Evolutionary conservation across 2,888 invertebrate species (phyloP).

Genomic region (Glyphotaelius pellucidus): DNA sequence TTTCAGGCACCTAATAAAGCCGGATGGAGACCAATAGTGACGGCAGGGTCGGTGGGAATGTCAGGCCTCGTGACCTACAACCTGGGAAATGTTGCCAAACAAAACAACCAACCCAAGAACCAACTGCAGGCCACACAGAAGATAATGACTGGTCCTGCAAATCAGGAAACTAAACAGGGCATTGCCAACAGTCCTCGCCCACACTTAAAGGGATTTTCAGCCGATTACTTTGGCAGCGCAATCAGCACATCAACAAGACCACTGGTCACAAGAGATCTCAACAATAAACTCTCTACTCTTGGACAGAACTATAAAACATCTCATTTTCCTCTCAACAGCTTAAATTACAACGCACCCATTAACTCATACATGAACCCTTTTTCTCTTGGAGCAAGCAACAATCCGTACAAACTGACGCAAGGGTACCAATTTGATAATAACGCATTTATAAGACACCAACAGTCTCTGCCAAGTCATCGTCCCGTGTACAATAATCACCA

Average conservation of each 20-base stretch:
- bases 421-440: slow-evolving; percentile 61
- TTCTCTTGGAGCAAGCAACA: slow-evolving; percentile 70
- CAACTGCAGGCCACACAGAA: slow-evolving; percentile 53
- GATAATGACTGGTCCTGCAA: slow-evolving; percentile 52
- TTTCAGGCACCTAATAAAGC: slow-evolving; percentile 70
- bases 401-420: slow-evolving; percentile 71
- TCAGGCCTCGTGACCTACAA: slow-evolving; percentile 70
- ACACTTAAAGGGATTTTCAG: slow-evolving; percentile 66
- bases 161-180: slow-evolving; percentile 55
- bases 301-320: slow-evolving; percentile 76
- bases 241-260: slow-evolving; percentile 73
- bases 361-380: slow-evolving; percentile 76
- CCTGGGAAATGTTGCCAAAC: slow-evolving; percentile 70
- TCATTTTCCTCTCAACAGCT: slow-evolving; percentile 70
- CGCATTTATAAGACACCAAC: slow-evolving; percentile 73
- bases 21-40: slow-evolving; percentile 80
- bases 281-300: slow-evolving; percentile 73
- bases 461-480: slow-evolving; percentile 72
- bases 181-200: background rate
- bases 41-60: slow-evolving; percentile 71
- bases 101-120: slow-evolving; percentile 65
- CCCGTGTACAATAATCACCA: slow-evolving; percentile 72
- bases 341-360: slow-evolving; percentile 73
- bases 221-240: slow-evolving; percentile 69
- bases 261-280: slow-evolving; percentile 71